Conservation (phyloP, 2,113 vertebrate species). For the Mustela lutreola region DNA sequence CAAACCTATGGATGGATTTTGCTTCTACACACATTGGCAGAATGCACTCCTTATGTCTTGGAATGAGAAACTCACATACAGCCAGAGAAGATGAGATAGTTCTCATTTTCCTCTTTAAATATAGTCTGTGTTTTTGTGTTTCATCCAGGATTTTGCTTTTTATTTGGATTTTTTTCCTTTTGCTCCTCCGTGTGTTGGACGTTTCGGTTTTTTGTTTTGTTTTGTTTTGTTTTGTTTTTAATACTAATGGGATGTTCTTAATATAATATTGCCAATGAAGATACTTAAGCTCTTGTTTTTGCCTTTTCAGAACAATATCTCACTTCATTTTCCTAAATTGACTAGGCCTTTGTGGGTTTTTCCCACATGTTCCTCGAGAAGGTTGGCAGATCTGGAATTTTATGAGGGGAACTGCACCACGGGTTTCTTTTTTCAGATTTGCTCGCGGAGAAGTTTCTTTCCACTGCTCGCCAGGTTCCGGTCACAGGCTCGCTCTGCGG, state of each 20-base stretch:
- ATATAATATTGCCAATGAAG: background rate
- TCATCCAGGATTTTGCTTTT: constrained; percentile 20
- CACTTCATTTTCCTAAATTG: constrained; percentile 47
- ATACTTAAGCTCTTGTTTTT: constrained; percentile 1
- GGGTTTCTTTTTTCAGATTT: background rate
- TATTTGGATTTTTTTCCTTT: constrained; percentile 31
- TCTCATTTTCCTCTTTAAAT: background rate
- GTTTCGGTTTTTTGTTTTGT: background rate
- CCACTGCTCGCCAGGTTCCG: background rate
- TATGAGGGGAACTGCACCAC: background rate
- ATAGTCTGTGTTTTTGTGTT: background rate
- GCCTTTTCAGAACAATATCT: background rate
- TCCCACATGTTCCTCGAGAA: constrained; percentile 6
- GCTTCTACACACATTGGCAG: background rate
- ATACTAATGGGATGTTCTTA: background rate
- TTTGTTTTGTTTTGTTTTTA: constrained; percentile 29
- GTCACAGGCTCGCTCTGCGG: background rate
- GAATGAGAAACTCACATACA: background rate
- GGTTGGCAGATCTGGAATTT: constrained; percentile 40
- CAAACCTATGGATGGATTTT: background rate
- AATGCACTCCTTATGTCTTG: background rate
- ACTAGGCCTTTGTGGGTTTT: constrained; percentile 29
- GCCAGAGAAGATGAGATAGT: background rate
- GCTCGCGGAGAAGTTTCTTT: constrained; percentile 22
- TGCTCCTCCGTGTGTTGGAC: background rate